Percentiles rank a stretch among this genome's conserved stretches.
These are phyloP conservation scores for Fukomys damarensis DNA, from an alignment of 2,113 vertebrate genomes.

Conservation along the genomic window DNA sequence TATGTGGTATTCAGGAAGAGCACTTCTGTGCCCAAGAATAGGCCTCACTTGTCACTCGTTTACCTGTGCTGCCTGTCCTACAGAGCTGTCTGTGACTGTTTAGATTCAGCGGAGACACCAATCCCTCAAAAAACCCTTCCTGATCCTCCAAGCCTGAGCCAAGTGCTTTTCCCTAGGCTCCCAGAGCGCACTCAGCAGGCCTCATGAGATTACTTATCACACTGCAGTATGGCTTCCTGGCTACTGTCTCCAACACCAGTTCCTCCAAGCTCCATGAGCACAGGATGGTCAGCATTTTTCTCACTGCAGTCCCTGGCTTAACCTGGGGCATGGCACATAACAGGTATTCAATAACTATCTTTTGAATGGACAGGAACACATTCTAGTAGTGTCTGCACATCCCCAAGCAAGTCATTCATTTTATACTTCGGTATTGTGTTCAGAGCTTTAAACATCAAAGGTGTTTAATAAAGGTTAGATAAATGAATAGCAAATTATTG, in stretches of 20 bases:
- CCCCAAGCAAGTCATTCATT: background rate
- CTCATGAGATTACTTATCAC: rapidly evolving
- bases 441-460: background rate
- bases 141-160: background rate
- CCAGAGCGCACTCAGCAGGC: background rate
- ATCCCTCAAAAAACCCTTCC: background rate
- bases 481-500: background rate
- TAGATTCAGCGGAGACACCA: background rate
- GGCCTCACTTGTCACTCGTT: background rate
- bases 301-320: background rate
- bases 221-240: rapidly evolving
- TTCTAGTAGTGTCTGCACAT: background rate
- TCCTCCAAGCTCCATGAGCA: background rate
- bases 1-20: background rate
- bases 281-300: background rate
- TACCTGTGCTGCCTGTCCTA: background rate
- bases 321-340: background rate
- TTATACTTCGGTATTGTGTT: background rate
- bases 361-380: background rate
- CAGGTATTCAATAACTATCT: background rate
- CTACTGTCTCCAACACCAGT: no score
- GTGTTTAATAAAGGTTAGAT: background rate
- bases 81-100: background rate
- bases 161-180: background rate
- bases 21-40: background rate